Evolutionary conservation across 2,888 invertebrate species (phyloP), one percentile per base, ranked within the genome.

Genomic region (Eretmocerus hayati): DNA sequence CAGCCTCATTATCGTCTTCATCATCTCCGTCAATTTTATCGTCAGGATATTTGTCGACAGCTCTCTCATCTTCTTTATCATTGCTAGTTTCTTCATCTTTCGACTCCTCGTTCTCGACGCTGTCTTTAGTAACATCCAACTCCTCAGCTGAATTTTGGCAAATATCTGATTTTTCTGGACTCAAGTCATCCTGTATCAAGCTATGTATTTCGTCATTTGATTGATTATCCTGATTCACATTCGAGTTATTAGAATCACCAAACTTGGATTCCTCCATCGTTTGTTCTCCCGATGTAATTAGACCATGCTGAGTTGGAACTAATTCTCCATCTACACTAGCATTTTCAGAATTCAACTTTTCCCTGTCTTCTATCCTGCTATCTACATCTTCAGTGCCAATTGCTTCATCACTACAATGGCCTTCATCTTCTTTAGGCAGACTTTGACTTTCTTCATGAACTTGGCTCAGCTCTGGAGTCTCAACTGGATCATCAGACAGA

Each of bases 401-500:
- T 31, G 15, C 31, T 6, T 31, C 31, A 31, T 6, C 3, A 6
- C 31, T 31, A 31, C 31, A 31, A 4, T 6, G 4, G 15, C 6
- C 13, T 31, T 15, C 31, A 31, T 31, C 4, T 31, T 31, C 6
- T 31, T 15, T 3, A 4, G n/a, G 13, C 3, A 13, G 6, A 15
- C 6, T 4, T 15, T 31, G n/a, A 31, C 31, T 44, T 51, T 32
- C n/a, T n/a, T n/a, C n/a, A n/a, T n/a, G n/a, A n/a, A 31, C 31
- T 6, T 31, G 31, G 31, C 15, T 15, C 6, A 31, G 15, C 6
- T 31, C 31, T 15, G 31, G 15, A 15, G 35, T 9, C 18, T 35
- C 35, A 13, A 35, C 9, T 44, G 35, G 39, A 33, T 50, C 53
- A 43, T 45, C 53, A 2, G 50, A 50, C 19, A 53, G 40, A 20